phyloP scores from a whole-genome alignment of 2,113 vertebrate genomes.

The Sapayoa aenigma region DNA sequence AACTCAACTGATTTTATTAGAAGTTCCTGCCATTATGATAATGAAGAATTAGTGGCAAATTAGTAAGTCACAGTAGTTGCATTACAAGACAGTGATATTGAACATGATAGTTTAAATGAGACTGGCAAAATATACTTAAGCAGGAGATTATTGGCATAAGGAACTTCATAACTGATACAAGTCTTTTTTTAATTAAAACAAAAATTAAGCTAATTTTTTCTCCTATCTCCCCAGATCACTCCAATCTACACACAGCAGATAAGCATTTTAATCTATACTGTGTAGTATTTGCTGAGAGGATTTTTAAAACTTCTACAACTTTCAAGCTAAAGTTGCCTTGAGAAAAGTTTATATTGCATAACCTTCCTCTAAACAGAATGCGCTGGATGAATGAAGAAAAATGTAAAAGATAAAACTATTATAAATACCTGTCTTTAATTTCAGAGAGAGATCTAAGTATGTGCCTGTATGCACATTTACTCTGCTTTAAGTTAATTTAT shows the following conservation, averaged over 20 bases:
- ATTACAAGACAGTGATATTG: not conserved
- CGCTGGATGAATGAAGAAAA: not conserved
- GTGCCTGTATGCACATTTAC: not conserved
- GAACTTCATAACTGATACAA: not conserved
- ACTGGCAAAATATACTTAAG: not conserved
- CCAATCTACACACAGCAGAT: not conserved
- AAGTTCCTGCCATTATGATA: not conserved
- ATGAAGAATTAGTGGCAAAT: constrained; percentile 27
- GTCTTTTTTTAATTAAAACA: constrained; percentile 11
- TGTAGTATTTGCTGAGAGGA: not conserved
- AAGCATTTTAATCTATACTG: not conserved
- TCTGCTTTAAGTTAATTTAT: not conserved
- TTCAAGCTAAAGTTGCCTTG: not conserved
- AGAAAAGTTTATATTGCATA: not conserved
- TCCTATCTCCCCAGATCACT: not conserved
- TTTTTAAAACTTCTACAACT: not conserved
- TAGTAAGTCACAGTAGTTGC: not conserved
- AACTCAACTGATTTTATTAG: constrained; percentile 24
- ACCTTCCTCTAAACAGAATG: not conserved
- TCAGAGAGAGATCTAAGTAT: not conserved
- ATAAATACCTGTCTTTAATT: not conserved
- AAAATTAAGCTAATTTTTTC: not conserved
- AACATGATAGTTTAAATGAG: not conserved
- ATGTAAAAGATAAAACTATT: not conserved
- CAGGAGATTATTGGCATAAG: not conserved